Evolutionary conservation across 2,797 vertebrate genomes (phyloP).

Genomic region (Pseudochirops corinnae): DNA sequence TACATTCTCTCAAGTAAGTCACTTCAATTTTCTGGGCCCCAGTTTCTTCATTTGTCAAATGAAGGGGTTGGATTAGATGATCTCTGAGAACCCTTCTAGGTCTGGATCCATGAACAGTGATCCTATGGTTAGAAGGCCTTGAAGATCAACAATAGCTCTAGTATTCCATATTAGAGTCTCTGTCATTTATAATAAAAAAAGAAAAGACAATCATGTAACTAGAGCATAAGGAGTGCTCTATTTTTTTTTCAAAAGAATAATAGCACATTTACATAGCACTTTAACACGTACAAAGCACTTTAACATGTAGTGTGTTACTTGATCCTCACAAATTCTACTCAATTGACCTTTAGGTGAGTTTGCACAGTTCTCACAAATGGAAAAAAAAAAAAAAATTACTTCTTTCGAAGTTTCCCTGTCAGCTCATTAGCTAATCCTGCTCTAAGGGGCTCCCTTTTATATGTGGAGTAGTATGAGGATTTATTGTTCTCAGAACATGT

Average conservation of each 20-base stretch:
- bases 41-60: neutral
- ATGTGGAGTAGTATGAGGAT: conserved; percentile 79
- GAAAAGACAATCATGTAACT: neutral
- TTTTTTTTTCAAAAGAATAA: neutral
- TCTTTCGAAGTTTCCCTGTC: conserved; percentile 66
- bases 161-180: neutral
- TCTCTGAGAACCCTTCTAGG: neutral
- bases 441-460: conserved; percentile 63
- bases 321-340: neutral
- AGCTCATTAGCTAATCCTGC: conserved; percentile 63
- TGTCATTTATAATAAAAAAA: neutral
- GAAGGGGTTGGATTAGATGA: neutral
- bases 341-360: conserved; percentile 4
- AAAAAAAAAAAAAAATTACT: conserved; percentile 29
- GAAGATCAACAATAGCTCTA: neutral
- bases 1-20: neutral
- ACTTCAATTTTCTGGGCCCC: neutral
- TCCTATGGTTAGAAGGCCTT: neutral
- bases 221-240: neutral
- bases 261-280: neutral
- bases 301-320: neutral
- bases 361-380: neutral
- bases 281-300: neutral
- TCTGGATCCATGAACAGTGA: neutral
- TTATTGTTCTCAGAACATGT: conserved; percentile 79